These are phyloP conservation scores for Cactoblastis cactorum DNA, from an alignment of 2,888 invertebrate species.

Conservation along the genomic window DNA sequence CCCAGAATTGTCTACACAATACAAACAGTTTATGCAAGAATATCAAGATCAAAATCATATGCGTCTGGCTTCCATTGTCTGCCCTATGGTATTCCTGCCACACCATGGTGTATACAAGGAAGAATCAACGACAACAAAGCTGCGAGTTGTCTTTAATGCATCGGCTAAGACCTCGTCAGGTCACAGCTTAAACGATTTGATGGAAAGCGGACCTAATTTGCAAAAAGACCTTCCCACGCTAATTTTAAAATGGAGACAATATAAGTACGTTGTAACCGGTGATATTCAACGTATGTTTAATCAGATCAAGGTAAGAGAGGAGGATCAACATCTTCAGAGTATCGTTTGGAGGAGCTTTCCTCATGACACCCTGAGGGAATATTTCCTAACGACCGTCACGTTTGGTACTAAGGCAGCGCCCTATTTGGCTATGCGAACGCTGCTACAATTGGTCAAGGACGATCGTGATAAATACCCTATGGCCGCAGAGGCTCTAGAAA, in stretches of 20 bases:
- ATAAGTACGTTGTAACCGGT: conserved; percentile 19
- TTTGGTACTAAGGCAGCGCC: conserved; percentile 23
- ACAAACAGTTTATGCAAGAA: not conserved
- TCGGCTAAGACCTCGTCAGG: conserved; percentile 20
- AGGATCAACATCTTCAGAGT: conserved; percentile 20
- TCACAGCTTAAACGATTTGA: conserved; percentile 21
- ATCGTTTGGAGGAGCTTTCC: conserved; percentile 15
- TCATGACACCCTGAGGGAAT: conserved; percentile 3
- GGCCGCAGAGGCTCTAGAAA: not conserved
- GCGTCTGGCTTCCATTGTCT: too few relatives aligned
- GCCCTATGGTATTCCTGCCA: too few relatives aligned
- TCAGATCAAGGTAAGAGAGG: not conserved
- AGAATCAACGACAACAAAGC: conserved; percentile 18
- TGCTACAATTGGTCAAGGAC: conserved; percentile 18
- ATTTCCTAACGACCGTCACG: conserved; percentile 16
- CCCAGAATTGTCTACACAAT: not conserved
- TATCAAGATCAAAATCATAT: not conserved
- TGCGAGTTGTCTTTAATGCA: conserved; percentile 22
- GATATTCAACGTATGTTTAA: conserved; percentile 24
- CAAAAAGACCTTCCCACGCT: conserved; percentile 21
- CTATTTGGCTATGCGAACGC: conserved; percentile 19
- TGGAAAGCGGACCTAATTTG: conserved; percentile 20
- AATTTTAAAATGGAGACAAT: conserved; percentile 21
- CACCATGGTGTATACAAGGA: not conserved
- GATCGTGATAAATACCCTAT: conserved; percentile 16